Evolutionary conservation across 2,113 vertebrate genomes (phyloP), one percentile per base, ranked within the genome.

Genomic region (Rhinolophus sinicus): DNA sequence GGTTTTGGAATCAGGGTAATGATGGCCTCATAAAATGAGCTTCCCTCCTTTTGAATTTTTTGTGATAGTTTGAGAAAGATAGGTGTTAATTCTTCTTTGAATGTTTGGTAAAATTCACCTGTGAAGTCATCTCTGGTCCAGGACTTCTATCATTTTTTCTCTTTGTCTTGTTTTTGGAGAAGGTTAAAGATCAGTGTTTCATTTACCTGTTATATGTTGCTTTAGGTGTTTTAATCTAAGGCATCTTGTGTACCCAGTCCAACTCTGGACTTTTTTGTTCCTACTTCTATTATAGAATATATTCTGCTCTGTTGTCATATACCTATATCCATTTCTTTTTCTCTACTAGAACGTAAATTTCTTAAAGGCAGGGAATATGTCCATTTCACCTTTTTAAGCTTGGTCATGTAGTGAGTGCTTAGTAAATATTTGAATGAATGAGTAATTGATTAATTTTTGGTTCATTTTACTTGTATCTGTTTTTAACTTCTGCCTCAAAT

Each of bases 391-490:
- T 81, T 93, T 85, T 84, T 56, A 92, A 88, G 64, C 6, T 72
- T 1, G 26, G 22, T 12, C 56, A 8, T 35, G 12, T 60, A 65
- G 8, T 40, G 60, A 38, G 19, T 91, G 24, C 78, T 94, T 69
- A 67, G 24, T 83, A 84, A 78, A 67, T 73, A 83, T 50, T 60
- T 85, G 77, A 78, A 58, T 84, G 73, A 77, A n/a, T 76, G 14
- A 84, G 92, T 92, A 83, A 52, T 89, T 38, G 44, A 50, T 47
- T 84, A 19, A 80, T 80, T 40, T 93, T 93, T 65, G 35, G 70
- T 97, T 94, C 38, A 67, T 88, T 93, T 95, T 95, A 65, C 21
- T 84, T 88, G 11, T 64, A 38, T 2, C 21, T 84, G 1, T 67
- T 93, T 92, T 93, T 75, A 93, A 83, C 44, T 88, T 78, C 47